Percentiles rank a stretch among this genome's conserved stretches.
These are phyloP conservation scores for Hipposideros larvatus DNA, from an alignment of 2,797 vertebrate species.

Conservation along the genomic window DNA sequence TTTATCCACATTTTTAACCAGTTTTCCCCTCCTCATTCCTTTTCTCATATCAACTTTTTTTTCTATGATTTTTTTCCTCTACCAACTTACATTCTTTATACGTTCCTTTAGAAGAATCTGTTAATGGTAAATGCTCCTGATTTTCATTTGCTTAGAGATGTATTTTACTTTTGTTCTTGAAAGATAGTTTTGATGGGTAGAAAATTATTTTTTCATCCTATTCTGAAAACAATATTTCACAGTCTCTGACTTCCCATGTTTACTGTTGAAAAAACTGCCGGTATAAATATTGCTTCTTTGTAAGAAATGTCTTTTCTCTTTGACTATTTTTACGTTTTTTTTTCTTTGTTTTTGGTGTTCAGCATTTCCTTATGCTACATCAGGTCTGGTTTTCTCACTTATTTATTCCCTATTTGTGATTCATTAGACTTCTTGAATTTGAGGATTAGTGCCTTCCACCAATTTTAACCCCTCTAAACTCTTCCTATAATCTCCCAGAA, in stretches of 20 bases:
- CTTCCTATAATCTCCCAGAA: neutral
- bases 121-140: neutral
- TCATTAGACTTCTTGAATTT: neutral
- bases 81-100: neutral
- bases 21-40: neutral
- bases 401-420: neutral
- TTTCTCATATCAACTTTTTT: neutral
- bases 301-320: neutral
- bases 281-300: neutral
- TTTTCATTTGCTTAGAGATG: neutral
- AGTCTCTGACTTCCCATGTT: slow-evolving; percentile 6
- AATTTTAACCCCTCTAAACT: neutral
- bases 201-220: neutral
- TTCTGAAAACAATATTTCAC: neutral
- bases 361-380: neutral
- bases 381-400: neutral
- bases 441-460: neutral
- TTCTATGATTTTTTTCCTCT: neutral
- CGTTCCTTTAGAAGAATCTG: slow-evolving; percentile 1
- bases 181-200: neutral
- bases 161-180: slow-evolving; percentile 48
- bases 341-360: neutral
- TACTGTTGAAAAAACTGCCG: neutral
- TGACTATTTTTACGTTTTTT: neutral
- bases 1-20: neutral